Conservation (phyloP, 1,140 invertebrate species). For the Pogonomyrmex californicus region DNA sequence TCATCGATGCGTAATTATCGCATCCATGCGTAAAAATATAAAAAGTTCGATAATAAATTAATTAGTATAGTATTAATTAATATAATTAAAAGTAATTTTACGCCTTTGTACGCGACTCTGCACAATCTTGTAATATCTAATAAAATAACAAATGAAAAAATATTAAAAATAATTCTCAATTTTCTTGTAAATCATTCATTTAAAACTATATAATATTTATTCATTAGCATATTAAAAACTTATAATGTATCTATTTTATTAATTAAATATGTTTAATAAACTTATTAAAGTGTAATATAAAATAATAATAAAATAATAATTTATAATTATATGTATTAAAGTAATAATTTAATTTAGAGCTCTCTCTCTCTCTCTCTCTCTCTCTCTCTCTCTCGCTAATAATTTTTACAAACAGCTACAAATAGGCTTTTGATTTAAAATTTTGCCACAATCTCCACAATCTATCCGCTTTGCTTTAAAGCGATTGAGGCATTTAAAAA, state of each 20-base stretch:
- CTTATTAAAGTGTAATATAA: background rate
- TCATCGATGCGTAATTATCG: background rate
- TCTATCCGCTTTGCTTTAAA: background rate
- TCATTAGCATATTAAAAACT: background rate
- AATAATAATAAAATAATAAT: background rate
- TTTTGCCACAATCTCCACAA: background rate
- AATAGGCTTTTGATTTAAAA: background rate
- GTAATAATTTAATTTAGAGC: background rate
- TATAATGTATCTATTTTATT: background rate
- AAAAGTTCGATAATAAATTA: background rate
- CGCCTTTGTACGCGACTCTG: background rate
- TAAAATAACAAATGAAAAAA: background rate
- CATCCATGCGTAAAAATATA: background rate
- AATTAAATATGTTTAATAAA: background rate
- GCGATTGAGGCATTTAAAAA: background rate
- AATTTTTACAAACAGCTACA: background rate
- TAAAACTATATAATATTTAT: background rate
- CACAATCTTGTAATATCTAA: conserved; percentile 15
- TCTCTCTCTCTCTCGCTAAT: background rate
- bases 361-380: background rate
- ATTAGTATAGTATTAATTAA: too few species aligned
- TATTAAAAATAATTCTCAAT: background rate
- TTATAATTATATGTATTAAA: background rate
- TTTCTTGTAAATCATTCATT: background rate
- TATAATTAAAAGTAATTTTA: background rate